Conservation (phyloP, 1,140 invertebrate genomes). For the Prorops nasuta region DNA sequence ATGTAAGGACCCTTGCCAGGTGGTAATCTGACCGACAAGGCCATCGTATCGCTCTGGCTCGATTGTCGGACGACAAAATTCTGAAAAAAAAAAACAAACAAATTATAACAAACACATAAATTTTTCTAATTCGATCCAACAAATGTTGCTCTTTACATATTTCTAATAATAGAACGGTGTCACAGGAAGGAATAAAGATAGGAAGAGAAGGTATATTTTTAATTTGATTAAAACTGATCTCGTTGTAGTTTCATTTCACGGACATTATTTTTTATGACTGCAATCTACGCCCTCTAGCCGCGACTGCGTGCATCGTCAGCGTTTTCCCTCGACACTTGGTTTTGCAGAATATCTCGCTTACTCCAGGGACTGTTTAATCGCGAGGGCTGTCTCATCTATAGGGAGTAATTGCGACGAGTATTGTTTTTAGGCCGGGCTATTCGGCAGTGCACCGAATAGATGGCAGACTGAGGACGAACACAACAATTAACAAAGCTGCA, state of each 20-base stretch:
- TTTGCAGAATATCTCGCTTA: too few species aligned
- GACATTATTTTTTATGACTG: too few species aligned
- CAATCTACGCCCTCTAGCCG: too few species aligned
- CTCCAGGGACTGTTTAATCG: too few species aligned
- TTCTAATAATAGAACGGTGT: too few species aligned
- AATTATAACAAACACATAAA: constrained; percentile 10
- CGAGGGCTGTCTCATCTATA: too few species aligned
- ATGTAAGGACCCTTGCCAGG: constrained; percentile 84
- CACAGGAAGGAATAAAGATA: constrained; percentile 1
- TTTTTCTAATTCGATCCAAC: background rate
- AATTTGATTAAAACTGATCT: too few species aligned
- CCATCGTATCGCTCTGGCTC: constrained; percentile 89
- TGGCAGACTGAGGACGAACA: background rate
- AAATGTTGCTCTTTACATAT: background rate
- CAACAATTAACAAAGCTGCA: constrained; percentile 43
- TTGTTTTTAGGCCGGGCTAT: constrained; percentile 33
- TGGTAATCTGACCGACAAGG: constrained; percentile 86
- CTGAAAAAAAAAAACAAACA: constrained; percentile 61
- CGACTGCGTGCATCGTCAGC: constrained; percentile 1
- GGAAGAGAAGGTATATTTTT: constrained; percentile 7
- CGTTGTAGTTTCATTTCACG: too few species aligned
- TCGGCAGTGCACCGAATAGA: background rate
- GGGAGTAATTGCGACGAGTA: constrained; percentile 38
- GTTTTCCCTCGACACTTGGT: too few species aligned
- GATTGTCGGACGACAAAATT: constrained; percentile 93